Evolutionary conservation across 2,888 invertebrate genomes (phyloP).

Genomic region (Ochlodes sylvanus): DNA sequence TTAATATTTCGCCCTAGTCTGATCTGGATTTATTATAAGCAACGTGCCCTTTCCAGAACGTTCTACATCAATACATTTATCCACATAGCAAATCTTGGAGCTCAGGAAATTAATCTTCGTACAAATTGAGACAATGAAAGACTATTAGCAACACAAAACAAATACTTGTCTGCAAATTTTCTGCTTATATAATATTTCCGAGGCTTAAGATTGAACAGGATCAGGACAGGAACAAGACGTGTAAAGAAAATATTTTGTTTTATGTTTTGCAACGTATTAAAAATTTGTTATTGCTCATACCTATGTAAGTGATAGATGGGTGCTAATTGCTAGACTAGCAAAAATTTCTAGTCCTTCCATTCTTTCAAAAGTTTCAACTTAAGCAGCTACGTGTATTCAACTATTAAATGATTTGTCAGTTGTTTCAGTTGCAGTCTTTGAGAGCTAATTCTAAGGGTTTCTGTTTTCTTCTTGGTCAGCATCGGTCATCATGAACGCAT

Average conservation of each 20-base stretch:
- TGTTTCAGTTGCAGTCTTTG: no score
- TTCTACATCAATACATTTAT: constrained; percentile 40
- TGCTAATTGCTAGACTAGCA: no score
- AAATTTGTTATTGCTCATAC: neutral
- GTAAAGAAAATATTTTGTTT: neutral
- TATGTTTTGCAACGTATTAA: neutral
- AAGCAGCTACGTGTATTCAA: no score
- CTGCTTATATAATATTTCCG: constrained; percentile 59
- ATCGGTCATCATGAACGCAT: no score
- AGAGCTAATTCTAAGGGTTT: no score
- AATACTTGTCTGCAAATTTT: constrained; percentile 63
- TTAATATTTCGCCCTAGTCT: neutral
- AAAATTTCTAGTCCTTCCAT: no score
- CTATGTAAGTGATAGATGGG: no score
- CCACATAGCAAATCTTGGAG: constrained; percentile 60
- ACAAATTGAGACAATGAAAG: constrained; percentile 74
- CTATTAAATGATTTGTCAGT: no score
- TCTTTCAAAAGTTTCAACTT: no score
- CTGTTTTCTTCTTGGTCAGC: no score
- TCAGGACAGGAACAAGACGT: neutral
- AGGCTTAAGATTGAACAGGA: constrained; percentile 18
- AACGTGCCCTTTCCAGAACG: constrained; percentile 22
- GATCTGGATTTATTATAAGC: neutral
- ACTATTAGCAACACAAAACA: constrained; percentile 71
- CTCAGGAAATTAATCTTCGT: constrained; percentile 77